phyloP scores from a whole-genome alignment of 2,113 vertebrate genomes.

The Ciconia boyciana region DNA sequence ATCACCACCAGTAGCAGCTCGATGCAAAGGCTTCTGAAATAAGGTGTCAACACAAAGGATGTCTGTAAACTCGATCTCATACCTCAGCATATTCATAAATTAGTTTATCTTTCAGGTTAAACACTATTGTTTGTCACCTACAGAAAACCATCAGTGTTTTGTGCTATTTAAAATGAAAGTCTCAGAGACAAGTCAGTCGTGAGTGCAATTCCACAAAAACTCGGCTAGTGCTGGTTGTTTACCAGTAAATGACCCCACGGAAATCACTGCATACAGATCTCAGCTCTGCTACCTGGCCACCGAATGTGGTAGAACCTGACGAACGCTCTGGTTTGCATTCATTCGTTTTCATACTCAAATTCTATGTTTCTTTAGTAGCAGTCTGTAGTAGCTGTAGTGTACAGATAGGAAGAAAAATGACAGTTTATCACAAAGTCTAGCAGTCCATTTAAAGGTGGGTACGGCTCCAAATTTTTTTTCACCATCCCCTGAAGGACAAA shows the following conservation, averaged over 20 bases:
- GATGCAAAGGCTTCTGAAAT: background rate
- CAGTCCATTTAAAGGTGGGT: background rate
- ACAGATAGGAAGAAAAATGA: background rate
- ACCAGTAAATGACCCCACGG: background rate
- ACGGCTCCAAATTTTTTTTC: background rate
- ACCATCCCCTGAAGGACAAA: background rate
- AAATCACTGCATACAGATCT: background rate
- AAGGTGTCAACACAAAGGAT: too few species aligned
- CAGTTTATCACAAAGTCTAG: background rate
- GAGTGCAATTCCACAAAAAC: background rate
- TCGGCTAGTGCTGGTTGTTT: background rate
- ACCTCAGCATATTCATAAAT: background rate
- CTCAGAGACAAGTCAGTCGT: background rate
- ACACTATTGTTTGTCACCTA: background rate
- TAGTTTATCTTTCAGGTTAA: background rate
- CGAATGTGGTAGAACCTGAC: background rate
- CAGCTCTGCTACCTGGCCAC: background rate
- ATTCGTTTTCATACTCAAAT: background rate
- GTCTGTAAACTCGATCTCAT: too few species aligned
- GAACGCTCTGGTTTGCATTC: background rate
- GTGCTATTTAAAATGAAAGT: background rate
- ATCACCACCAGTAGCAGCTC: background rate
- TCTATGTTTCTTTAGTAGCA: background rate
- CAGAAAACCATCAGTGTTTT: background rate
- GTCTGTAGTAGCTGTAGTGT: background rate